Evolutionary conservation across 1,140 invertebrate genomes (phyloP).

Genomic region (Belonocnema kinseyi): DNA sequence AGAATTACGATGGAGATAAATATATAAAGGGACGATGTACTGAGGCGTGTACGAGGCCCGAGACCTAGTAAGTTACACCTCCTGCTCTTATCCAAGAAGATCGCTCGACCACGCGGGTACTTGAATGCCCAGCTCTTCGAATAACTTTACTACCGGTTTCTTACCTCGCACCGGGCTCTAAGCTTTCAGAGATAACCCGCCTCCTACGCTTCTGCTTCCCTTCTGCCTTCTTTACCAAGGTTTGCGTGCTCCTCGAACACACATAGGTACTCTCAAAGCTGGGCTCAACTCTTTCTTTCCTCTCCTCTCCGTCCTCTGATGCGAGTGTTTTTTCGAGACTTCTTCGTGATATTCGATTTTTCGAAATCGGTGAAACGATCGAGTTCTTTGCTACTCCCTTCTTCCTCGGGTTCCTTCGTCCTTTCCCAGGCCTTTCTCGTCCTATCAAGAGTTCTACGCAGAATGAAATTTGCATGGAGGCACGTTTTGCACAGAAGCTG

Average conservation of each 20-base stretch:
- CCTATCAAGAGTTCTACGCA: conserved; percentile 35
- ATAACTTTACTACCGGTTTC: conserved; percentile 74
- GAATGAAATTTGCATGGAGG: conserved; percentile 43
- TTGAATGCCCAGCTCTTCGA: conserved; percentile 64
- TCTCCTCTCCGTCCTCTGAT: background rate
- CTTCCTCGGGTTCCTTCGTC: conserved; percentile 50
- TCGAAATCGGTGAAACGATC: conserved; percentile 34
- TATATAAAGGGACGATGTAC: conserved; percentile 28
- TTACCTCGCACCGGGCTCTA: conserved; percentile 60
- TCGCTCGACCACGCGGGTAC: conserved; percentile 62
- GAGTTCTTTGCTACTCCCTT: conserved; percentile 40
- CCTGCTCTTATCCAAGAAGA: conserved; percentile 70
- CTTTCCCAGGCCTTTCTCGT: conserved; percentile 37
- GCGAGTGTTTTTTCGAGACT: conserved; percentile 2
- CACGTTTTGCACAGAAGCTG: conserved; percentile 69
- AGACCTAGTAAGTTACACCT: conserved; percentile 74
- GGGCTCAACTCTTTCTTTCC: conserved; percentile 31
- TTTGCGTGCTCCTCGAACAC: conserved; percentile 30
- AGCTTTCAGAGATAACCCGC: conserved; percentile 62
- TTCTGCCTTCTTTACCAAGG: conserved; percentile 18
- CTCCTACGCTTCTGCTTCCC: conserved; percentile 53
- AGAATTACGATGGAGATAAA: conserved; percentile 31
- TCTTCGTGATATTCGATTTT: conserved; percentile 37
- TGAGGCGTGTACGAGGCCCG: conserved; percentile 42
- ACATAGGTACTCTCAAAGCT: conserved; percentile 32